phyloP scores from a whole-genome alignment of 2,888 invertebrate species.

The Hyposoter dolosus region DNA sequence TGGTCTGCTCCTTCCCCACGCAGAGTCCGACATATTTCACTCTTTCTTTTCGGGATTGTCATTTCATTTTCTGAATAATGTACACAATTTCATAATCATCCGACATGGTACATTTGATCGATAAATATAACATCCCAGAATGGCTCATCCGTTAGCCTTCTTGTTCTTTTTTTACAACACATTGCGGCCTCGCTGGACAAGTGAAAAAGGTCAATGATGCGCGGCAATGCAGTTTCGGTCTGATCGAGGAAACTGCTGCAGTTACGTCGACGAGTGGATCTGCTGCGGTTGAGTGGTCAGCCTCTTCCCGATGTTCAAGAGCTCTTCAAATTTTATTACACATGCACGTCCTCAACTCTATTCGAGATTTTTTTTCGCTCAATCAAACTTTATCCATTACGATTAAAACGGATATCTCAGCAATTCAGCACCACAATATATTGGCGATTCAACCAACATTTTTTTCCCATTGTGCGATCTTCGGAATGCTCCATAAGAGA shows the following conservation, averaged over 20 bases:
- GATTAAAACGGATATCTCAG: not conserved
- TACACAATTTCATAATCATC: not conserved
- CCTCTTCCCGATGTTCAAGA: conserved; percentile 32
- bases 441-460: not conserved
- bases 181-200: conserved; percentile 46
- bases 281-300: conserved; percentile 58
- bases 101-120: not conserved
- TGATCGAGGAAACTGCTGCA: conserved; percentile 58
- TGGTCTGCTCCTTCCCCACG: not conserved
- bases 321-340: conserved; percentile 52
- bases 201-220: conserved; percentile 63
- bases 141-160: not conserved
- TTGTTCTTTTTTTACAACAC: not conserved
- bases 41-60: not conserved
- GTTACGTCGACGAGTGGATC: conserved; percentile 55
- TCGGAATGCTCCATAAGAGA: not conserved
- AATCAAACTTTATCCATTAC: not conserved
- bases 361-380: conserved; percentile 33
- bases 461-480: not conserved
- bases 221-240: conserved; percentile 57
- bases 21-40: not conserved
- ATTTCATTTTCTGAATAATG: not conserved
- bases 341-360: conserved; percentile 1
- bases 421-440: not conserved
- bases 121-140: conserved; percentile 13